These are phyloP conservation scores for Pristionchus japonicus DNA, from an alignment of 2,888 invertebrate species.

Conservation along the genomic window DNA sequence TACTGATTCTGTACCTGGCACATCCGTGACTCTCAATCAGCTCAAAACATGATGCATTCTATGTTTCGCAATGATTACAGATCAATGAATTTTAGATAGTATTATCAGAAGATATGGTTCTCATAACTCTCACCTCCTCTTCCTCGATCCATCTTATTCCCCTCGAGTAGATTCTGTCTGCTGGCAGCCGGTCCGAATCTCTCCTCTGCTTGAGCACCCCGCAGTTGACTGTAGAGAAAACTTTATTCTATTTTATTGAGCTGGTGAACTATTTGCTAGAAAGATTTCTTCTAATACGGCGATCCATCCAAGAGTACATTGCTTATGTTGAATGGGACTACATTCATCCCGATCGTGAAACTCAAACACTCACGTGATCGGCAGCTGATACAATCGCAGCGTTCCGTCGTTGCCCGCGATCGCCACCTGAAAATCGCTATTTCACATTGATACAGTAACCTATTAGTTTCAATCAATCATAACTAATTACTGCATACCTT, in stretches of 20 bases:
- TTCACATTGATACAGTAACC: background rate
- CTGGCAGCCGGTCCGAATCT: constrained; percentile 20
- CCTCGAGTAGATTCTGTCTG: constrained; percentile 21
- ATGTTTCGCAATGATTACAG: too few relatives aligned
- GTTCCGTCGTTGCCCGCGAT: constrained; percentile 97
- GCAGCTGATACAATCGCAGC: constrained; percentile 93
- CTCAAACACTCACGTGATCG: constrained; percentile 86
- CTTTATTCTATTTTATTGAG: too few relatives aligned
- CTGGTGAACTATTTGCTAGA: too few relatives aligned
- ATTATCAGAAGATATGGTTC: too few relatives aligned
- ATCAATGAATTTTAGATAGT: too few relatives aligned
- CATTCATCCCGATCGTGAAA: background rate
- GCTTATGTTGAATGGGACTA: too few relatives aligned
- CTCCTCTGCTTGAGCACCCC: constrained; percentile 20
- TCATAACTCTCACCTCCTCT: too few relatives aligned
- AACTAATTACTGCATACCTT: constrained; percentile 50
- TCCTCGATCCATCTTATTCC: constrained; percentile 6
- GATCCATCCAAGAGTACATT: too few relatives aligned
- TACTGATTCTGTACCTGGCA: too few relatives aligned
- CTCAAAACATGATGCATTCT: too few relatives aligned
- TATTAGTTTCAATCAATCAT: background rate
- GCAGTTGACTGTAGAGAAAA: constrained; percentile 13
- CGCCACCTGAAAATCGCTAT: constrained; percentile 81
- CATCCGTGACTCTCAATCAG: too few relatives aligned
- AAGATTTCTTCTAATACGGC: too few relatives aligned